A percentile compares a stretch with the other conserved stretches of the same genome.
phyloP scores from a whole-genome alignment of 2,888 invertebrate genomes.

The Phasia obesa region DNA sequence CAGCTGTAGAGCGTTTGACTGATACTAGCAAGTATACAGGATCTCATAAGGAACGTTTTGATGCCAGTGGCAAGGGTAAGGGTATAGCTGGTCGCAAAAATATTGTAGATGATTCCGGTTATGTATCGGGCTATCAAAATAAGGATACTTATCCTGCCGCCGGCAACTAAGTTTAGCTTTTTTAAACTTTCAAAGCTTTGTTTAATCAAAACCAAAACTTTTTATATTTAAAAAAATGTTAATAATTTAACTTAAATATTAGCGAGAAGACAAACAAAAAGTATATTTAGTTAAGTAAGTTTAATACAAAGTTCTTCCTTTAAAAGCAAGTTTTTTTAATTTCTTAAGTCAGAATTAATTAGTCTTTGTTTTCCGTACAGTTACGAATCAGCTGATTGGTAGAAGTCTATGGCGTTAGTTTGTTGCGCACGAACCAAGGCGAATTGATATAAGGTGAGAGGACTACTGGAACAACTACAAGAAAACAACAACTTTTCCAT shows the following conservation, averaged over 20 bases:
- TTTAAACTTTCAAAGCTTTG: background rate
- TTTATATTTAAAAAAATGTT: slow-evolving; percentile 42
- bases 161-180: slow-evolving; percentile 82
- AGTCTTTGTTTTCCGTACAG: no score
- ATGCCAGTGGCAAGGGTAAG: slow-evolving; percentile 92
- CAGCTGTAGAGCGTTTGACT: slow-evolving; percentile 87
- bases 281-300: slow-evolving; percentile 33
- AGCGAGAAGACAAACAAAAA: background rate
- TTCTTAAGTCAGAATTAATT: no score
- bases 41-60: slow-evolving; percentile 93
- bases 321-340: slow-evolving; percentile 3
- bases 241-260: slow-evolving; percentile 22
- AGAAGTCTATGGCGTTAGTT: no score
- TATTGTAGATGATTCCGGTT: slow-evolving; percentile 88
- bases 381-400: no score
- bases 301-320: slow-evolving; percentile 12
- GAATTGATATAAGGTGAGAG: no score
- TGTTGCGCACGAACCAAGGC: no score
- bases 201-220: slow-evolving; percentile 11
- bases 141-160: slow-evolving; percentile 89
- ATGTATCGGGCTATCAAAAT: slow-evolving; percentile 92
- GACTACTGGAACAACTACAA: no score
- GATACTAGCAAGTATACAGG: slow-evolving; percentile 95
- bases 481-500: no score
- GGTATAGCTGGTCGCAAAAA: slow-evolving; percentile 93